Evolutionary conservation across 2,113 vertebrate species (phyloP), one percentile per base, ranked within the genome.

Genomic region (Tachycineta bicolor): DNA sequence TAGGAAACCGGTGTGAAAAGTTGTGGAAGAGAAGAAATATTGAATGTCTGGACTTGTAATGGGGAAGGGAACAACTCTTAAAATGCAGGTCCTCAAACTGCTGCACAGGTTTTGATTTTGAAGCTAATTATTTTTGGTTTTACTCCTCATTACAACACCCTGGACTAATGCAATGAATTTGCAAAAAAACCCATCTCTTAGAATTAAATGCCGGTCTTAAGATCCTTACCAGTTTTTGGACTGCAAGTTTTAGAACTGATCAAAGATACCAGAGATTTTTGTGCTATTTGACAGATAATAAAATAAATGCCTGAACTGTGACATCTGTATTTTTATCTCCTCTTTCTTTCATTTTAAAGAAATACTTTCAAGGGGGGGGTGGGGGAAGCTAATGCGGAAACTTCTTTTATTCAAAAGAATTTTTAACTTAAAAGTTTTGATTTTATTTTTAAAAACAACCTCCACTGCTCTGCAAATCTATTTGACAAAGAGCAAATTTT

Each of bases 81-180:
- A 91, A 96, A 73, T n/a, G 85, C 94, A 92, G 76, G 56, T n/a
- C 31, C 41, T 95, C 90, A 94, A 94, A 95, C 75, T 89, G 70
- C 82, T 94, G 83, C 85, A 74, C 49, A 97, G 95, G 90, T 88
- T 86, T 56, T 28, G 58, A 60, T 95, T 94, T 69, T 41, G 37
- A 41, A 65, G 24, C 44, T 74, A 77, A 59, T 53, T 37, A 18
- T 17, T 64, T 83, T 69, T 70, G 31, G 26, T 84, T 91, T 53
- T 70, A 24, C 17, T 44, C 58, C 50, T 90, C 60, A 49, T 93
- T 94, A 50, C 33, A 68, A 29, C 25, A 28, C 17, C 59, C 89
- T 59, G 86, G 55, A 83, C 13, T 93, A 95, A 97, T 74, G 75
- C 91, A 82, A 31, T 92, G 50, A 83, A 52, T 31, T 63, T 53